phyloP scores from a whole-genome alignment of 2,113 vertebrate genomes.

The Amia ocellicauda region DNA sequence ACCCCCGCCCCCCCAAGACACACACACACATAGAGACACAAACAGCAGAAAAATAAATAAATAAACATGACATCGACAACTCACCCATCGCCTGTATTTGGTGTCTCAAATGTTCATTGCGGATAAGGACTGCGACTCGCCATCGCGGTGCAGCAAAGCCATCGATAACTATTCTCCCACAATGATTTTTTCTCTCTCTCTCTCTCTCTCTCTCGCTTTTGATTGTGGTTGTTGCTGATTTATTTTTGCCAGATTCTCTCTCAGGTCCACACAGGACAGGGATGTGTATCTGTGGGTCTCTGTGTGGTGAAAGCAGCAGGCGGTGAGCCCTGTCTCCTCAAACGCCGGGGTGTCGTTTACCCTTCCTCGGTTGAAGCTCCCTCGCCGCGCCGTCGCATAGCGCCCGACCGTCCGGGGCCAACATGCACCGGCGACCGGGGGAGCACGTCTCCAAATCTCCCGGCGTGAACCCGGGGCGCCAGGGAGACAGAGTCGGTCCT shows the following conservation, averaged over 20 bases:
- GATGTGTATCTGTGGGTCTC: too few species aligned
- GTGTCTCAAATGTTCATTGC: slow-evolving; percentile 53
- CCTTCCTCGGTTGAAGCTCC: slow-evolving; percentile 17
- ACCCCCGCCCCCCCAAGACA: neutral
- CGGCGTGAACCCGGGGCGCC: too few species aligned
- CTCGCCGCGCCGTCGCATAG: slow-evolving; percentile 14
- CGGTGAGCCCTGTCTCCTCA: too few species aligned
- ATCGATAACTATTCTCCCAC: slow-evolving; percentile 24
- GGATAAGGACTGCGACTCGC: slow-evolving; percentile 37
- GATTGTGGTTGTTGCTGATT: too few species aligned
- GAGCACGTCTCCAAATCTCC: neutral
- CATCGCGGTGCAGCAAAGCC: slow-evolving; percentile 15
- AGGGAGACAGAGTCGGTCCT: too few species aligned
- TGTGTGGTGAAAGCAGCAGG: too few species aligned
- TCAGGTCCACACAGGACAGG: too few species aligned
- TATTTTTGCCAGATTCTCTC: too few species aligned
- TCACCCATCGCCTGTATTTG: slow-evolving; percentile 64
- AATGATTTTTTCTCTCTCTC: too few species aligned
- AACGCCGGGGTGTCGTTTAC: slow-evolving; percentile 18
- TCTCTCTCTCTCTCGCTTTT: too few species aligned
- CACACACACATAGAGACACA: neutral
- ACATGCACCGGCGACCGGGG: neutral
- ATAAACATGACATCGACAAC: slow-evolving; percentile 20
- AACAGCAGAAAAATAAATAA: neutral
- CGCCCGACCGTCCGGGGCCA: neutral